These are phyloP conservation scores for Eulemur coronatus DNA, from an alignment of 2,797 vertebrate species.

Conservation along the genomic window DNA sequence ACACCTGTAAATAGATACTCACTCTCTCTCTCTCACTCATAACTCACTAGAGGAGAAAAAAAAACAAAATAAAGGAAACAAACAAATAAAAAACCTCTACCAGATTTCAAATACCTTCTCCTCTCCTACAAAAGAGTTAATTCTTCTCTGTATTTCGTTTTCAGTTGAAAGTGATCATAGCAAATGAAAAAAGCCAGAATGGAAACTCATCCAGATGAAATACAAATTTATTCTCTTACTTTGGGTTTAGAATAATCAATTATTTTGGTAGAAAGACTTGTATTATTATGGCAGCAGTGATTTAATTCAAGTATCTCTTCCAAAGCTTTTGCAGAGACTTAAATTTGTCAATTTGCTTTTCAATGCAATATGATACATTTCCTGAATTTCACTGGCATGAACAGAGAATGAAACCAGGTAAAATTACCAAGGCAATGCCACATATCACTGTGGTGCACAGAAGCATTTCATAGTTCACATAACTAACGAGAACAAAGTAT, in stretches of 20 bases:
- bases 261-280: slow-evolving; percentile 18
- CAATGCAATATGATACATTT: neutral
- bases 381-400: neutral
- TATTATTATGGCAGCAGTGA: neutral
- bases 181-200: neutral
- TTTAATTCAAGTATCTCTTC: neutral
- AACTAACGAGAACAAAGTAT: neutral
- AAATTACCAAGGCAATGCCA: neutral
- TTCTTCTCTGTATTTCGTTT: neutral
- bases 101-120: neutral
- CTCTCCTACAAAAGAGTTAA: neutral
- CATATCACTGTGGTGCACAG: neutral
- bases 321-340: neutral
- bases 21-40: neutral
- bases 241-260: neutral
- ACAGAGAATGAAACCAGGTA: neutral
- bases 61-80: neutral
- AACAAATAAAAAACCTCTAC: neutral
- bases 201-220: neutral
- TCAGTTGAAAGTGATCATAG: neutral
- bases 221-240: neutral
- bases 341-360: neutral
- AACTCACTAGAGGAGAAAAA: neutral
- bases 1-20: neutral
- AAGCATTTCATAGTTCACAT: neutral